Evolutionary conservation across 2,113 vertebrate genomes (phyloP), one percentile per base, ranked within the genome.

Genomic region (Pedetes capensis): DNA sequence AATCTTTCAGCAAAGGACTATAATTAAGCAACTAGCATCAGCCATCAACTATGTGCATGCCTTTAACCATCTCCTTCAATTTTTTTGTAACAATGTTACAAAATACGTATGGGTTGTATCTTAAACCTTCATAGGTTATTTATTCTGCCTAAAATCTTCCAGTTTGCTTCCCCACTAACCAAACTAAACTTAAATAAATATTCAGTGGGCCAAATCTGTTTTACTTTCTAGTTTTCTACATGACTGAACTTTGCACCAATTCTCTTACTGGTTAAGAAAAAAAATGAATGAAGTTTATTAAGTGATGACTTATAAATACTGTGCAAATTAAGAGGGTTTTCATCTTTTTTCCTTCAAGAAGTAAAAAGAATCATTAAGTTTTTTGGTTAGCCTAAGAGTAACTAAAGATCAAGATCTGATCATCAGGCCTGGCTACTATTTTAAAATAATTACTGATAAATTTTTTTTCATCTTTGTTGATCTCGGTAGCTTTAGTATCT

Each of bases 281-380:
- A 81, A 14, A 37, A 9, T 44, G n/a, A n/a, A 64, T 66, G 20
- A 29, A n/a, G 20, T 61, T 92, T 80, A 83, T 42, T 85, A 37
- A 94, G 69, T 84, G 55, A 18, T 89, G 34, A 69, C 25, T n/a
- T 75, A 47, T 69, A 94, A 94, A 75, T 80, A 94, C 22, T 83
- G 14, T 57, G 59, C 44, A 69, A 87, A 89, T 8, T 69, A 74
- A 92, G 10, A 34, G 3, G 0, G 23, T 0, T 91, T 80, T 59
- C 37, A 0, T 81, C 32, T n/a, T 61, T 74, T n/a, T 78, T 85
- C 25, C 23, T 87, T 91, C 25, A 72, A 53, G 13, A 93, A 51
- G n/a, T 55, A 78, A 82, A 95, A 91, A 9, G 14, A 90, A 61
- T 86, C 39, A 91, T 20, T 64, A 47, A 86, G 17, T 87, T 76